phyloP scores from a whole-genome alignment of 2,113 vertebrate species.

The Electrona antarctica region DNA sequence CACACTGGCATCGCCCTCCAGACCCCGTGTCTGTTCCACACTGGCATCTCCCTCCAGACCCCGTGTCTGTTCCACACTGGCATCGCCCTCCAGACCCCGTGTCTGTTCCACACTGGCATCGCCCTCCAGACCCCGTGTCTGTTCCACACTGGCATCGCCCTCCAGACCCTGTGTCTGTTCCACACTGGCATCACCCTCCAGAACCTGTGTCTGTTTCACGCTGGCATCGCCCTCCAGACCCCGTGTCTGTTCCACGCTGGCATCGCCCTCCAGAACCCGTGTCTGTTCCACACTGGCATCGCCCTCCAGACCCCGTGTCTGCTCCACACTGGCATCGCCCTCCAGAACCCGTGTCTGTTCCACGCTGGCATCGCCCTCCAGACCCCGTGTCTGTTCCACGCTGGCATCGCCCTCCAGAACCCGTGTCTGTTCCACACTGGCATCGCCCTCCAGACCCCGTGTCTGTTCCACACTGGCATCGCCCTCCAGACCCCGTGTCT shows the following conservation, averaged over 20 bases:
- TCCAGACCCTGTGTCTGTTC: no score
- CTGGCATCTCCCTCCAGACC: neutral
- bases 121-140: neutral
- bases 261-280: neutral
- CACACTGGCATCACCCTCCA: no score
- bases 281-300: neutral
- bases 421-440: neutral
- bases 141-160: neutral
- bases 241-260: no score
- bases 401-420: no score
- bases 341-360: neutral
- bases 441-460: neutral
- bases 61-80: no score
- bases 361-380: neutral
- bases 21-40: neutral
- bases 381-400: no score
- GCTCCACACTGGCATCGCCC: no score
- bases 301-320: constrained; percentile 3
- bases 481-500: neutral
- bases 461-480: no score
- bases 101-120: neutral
- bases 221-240: neutral
- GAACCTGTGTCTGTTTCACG: neutral
- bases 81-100: neutral
- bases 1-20: no score